Base-by-base conservation (phyloP, 2,113 vertebrate genomes). In the Bufo gargarizans region DNA sequence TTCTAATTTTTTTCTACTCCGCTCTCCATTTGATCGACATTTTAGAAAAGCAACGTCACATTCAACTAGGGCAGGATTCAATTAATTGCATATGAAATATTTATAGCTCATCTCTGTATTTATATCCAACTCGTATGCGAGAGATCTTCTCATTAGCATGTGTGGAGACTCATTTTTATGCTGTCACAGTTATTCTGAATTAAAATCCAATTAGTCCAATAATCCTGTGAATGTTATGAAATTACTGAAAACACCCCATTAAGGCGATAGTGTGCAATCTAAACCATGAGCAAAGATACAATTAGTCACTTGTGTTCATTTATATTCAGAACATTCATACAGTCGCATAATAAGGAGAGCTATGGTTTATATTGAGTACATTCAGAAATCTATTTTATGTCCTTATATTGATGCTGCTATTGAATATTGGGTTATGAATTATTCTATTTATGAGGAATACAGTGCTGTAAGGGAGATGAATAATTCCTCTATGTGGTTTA, bases 101-200 rank as follows among this genome's bases (percentile, higher is more conserved):
- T 96, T 96, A 96, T 96, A 96, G 96, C 93, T 94, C 92, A 93
- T 91, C 93, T 92, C 93, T 92, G 93, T 92, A 93, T 95, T 95
- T 94, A 94, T 96, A 93, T 94, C 94, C 96, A 95, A 96, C 92
- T 93, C 96, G 95, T 94, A 94, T 96, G 94, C 95, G 97, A 98
- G 97, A 96, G 95, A 95, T 95, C 94, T 95, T 95, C 95, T 97
- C 97, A 98, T 98, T 97, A 98, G 96, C 94, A 96, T 96, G 96
- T 96, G 96, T 95, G 94, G 94, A 92, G 95, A 96, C 95, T 97
- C 96, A 96, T 97, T 97, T 96, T 96, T 96, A 96, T 95, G 93
- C 94, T 95, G 95, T 95, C 94, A 94, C 92, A 95, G 96, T 94
- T 92, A 94, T 94, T 95, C 72, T 91, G 94, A 96, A 95, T 96